Base-by-base conservation (phyloP, 2,113 vertebrate species). In the Anarrhichthys ocellatus region DNA sequence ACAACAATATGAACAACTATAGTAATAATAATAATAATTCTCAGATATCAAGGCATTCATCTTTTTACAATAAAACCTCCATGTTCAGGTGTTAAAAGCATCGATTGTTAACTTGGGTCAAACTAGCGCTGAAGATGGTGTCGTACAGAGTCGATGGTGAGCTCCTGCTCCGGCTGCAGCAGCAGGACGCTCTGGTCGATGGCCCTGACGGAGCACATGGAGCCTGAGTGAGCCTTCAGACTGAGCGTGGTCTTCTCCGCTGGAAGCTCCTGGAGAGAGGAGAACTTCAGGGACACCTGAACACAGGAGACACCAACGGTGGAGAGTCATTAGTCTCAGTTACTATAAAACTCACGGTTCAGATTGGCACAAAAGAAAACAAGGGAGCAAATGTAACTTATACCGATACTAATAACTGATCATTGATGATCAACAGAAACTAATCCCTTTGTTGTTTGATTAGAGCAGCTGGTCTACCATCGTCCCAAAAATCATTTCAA, bases 171-270 rank as follows among this genome's bases (percentile, higher is more conserved):
- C 0, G 89, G 5, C 24, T 59, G 90, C 80, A 97, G 92, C 44
- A 97, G 93, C 1, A 97, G 88, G 61, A 97, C 4, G 0, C 96
- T 96, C 91, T 96, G 93, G 88, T 98, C 97, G 36, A 97, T 88
- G 50, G 96, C 96, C 69, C 87, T 52, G 52, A 98, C 74, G 0
- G 96, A 97, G 65, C 97, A 99, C 70, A 94, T 13, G 0, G 97
- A 99, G 44, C 94, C 90, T 2, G 96, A 94, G 4, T 92, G 85
- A 52, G 97, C 96, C 68, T 92, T 84, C n/a, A 99, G 88, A 1
- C 74, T 82, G 9, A 99, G 89, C 0, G 22, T 77, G 0, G 93
- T 86, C 17, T 86, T 79, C 38, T 94, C 94, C 1, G 95, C 96
- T 0, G 97, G 97, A 0, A 96, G 89, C 22, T 84, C 88, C 71